Percentiles rank a stretch among this genome's conserved stretches.
phyloP scores from a whole-genome alignment of 2,888 invertebrate genomes.

The Leucophora obtusa region DNA sequence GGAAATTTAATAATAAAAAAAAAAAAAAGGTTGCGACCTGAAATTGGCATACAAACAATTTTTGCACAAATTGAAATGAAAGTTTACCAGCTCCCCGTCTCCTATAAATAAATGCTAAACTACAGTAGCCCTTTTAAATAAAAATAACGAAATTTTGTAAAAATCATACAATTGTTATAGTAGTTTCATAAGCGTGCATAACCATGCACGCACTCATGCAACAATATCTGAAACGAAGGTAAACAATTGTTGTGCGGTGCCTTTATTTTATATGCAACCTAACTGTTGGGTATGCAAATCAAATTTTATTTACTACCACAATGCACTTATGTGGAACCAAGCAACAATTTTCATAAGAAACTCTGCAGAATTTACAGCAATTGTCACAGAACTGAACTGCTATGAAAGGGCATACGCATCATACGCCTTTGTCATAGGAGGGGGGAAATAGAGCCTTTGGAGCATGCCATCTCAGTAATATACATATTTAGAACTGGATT shows the following conservation, averaged over 20 bases:
- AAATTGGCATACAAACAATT: conserved; percentile 2
- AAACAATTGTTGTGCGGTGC: background rate
- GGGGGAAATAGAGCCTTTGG: no score
- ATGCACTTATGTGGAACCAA: background rate
- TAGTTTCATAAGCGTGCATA: background rate
- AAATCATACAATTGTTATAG: background rate
- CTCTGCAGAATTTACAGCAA: no score
- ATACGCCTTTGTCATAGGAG: no score
- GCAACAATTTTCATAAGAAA: no score
- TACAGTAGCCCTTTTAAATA: conserved; percentile 24
- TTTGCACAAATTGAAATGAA: conserved; percentile 10
- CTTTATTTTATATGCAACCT: background rate
- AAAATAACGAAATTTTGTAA: conserved; percentile 1
- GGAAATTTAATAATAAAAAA: conserved; percentile 7
- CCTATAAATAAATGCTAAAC: background rate
- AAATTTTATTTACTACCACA: conserved; percentile 35
- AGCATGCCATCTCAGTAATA: no score
- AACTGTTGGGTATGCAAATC: conserved; percentile 44
- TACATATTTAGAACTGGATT: no score
- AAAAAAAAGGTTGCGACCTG: conserved; percentile 19
- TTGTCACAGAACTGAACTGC: no score
- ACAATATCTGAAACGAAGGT: background rate
- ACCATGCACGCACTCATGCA: conserved; percentile 36
- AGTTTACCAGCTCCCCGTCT: background rate
- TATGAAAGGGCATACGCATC: no score